Evolutionary conservation across 2,113 vertebrate species (phyloP).

Genomic region (Poicephalus meyeri): DNA sequence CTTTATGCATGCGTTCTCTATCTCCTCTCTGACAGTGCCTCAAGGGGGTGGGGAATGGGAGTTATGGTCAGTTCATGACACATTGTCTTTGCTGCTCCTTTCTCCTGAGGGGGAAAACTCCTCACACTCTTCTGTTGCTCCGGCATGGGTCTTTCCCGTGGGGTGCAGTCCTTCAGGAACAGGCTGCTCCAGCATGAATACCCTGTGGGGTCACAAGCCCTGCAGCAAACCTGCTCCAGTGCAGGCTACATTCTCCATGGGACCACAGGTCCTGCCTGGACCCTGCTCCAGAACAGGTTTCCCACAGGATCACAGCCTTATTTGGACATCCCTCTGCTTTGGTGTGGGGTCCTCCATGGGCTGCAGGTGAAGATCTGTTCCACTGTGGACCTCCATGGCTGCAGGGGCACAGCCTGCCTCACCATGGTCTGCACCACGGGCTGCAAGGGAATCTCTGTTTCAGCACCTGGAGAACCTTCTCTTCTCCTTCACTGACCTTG

Average conservation of each 20-base stretch:
- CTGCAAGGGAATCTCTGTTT: not conserved
- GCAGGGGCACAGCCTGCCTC: not conserved
- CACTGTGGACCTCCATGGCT: not conserved
- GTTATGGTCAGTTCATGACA: not conserved
- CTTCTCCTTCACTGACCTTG: not conserved
- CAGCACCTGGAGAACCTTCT: not conserved
- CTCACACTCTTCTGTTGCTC: not conserved
- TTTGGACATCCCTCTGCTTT: not conserved
- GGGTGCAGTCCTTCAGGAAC: not conserved
- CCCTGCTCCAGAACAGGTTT: not conserved
- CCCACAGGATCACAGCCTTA: not conserved
- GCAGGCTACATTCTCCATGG: not conserved
- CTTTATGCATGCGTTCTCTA: not conserved
- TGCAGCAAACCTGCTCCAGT: not conserved
- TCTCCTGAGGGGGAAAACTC: not conserved
- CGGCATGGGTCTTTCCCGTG: not conserved
- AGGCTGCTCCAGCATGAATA: not conserved
- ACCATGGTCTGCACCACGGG: not conserved
- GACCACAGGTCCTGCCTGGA: not conserved
- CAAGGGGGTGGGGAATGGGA: not conserved
- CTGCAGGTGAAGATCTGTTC: not conserved
- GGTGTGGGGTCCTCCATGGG: not conserved
- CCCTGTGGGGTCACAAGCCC: not conserved
- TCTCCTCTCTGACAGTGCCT: not conserved
- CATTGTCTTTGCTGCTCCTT: not conserved